phyloP scores from a whole-genome alignment of 2,888 invertebrate species.

The Drosophila aldrichi region DNA sequence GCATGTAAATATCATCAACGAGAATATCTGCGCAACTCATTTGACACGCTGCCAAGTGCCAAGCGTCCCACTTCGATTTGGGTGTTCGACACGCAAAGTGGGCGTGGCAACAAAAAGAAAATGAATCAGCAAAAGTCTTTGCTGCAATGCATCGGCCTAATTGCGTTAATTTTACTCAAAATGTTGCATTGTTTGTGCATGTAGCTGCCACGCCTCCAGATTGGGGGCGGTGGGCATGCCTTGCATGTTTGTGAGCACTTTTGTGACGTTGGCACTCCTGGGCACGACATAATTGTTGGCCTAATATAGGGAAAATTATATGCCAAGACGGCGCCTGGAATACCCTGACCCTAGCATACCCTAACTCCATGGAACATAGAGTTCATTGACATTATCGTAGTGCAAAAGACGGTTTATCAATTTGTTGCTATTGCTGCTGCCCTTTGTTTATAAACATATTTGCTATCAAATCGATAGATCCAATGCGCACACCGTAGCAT shows the following conservation, averaged over 20 bases:
- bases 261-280: slow-evolving; percentile 24
- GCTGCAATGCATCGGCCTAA: slow-evolving; percentile 65
- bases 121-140: slow-evolving; percentile 7
- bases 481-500: slow-evolving; percentile 1
- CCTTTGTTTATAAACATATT: background rate
- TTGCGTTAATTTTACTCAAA: slow-evolving; percentile 77
- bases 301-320: slow-evolving; percentile 57
- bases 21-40: slow-evolving; percentile 20
- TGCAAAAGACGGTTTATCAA: slow-evolving; percentile 21
- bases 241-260: slow-evolving; percentile 76
- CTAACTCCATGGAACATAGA: too few species aligned
- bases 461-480: background rate
- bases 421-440: background rate
- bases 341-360: background rate
- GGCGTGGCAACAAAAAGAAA: slow-evolving; percentile 14
- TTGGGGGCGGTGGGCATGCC: background rate
- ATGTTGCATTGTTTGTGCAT: slow-evolving; percentile 52
- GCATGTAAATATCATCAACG: slow-evolving; percentile 7
- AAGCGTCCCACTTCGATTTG: slow-evolving; percentile 62
- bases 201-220: slow-evolving; percentile 42
- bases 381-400: slow-evolving; percentile 43
- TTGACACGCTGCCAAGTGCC: slow-evolving; percentile 70
- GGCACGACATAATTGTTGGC: slow-evolving; percentile 72
- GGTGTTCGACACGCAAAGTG: slow-evolving; percentile 60
- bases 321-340: slow-evolving; percentile 18